These are phyloP conservation scores for Ascidia mentula DNA, from an alignment of 23 tunicate species.

Conservation along the genomic window DNA sequence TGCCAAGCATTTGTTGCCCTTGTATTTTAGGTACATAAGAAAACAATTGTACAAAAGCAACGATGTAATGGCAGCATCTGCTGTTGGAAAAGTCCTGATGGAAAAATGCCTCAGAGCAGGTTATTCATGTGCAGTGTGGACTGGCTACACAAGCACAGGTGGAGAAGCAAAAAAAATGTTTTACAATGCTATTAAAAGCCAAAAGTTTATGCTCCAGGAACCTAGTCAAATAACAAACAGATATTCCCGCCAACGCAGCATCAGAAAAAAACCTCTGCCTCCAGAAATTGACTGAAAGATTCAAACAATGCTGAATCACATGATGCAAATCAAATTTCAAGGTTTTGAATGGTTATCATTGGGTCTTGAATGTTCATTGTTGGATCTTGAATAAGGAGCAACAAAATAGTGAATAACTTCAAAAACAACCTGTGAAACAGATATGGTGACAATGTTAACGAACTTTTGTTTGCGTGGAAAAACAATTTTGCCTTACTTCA, in stretches of 20 bases:
- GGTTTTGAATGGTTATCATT: background rate
- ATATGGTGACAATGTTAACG: background rate
- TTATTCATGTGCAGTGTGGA: slow-evolving; percentile 57
- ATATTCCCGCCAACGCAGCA: background rate
- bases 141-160: background rate
- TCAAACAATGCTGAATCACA: background rate
- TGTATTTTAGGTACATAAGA: slow-evolving; percentile 39
- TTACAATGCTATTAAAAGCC: slow-evolving; percentile 12
- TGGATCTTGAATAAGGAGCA: slow-evolving; percentile 7
- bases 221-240: slow-evolving; percentile 24
- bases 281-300: slow-evolving; percentile 12
- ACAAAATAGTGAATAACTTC: slow-evolving; percentile 64
- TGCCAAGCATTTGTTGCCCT: background rate
- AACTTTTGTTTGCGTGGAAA: background rate
- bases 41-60: slow-evolving; percentile 38
- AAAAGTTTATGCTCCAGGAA: slow-evolving; percentile 55
- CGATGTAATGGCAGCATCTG: slow-evolving; percentile 61
- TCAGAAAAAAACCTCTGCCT: slow-evolving; percentile 11
- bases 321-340: background rate
- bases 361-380: too few species aligned
- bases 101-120: slow-evolving; percentile 68
- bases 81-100: slow-evolving; percentile 43
- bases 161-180: slow-evolving; percentile 29
- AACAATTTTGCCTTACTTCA: slow-evolving; percentile 39
- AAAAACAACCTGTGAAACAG: slow-evolving; percentile 50